Conservation (phyloP, 2,113 vertebrate species). For the Salvelinus namaycush region DNA sequence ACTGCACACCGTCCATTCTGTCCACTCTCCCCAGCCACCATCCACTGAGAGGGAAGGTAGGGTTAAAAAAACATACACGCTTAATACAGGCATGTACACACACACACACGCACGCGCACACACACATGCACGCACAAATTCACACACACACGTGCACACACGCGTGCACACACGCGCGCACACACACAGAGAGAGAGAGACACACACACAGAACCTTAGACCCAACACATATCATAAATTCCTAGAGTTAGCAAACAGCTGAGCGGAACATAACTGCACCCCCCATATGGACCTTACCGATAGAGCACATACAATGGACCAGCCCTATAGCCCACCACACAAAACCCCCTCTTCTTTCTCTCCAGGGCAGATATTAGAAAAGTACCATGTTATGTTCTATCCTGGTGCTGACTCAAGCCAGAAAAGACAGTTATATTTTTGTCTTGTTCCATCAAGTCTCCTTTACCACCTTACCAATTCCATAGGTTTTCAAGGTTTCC, state of each 20-base stretch:
- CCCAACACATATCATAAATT: not conserved
- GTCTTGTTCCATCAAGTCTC: constrained; percentile 49
- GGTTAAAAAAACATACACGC: not conserved
- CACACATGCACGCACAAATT: not conserved
- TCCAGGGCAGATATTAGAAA: constrained; percentile 17
- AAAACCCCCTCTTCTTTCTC: constrained; percentile 26
- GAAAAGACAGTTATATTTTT: constrained; percentile 33
- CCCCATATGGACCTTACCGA: no score
- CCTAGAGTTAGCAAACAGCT: not conserved
- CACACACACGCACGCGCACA: not conserved
- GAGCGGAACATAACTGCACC: not conserved
- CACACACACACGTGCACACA: no score
- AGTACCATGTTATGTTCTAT: not conserved
- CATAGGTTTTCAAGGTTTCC: constrained; percentile 37
- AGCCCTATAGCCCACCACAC: constrained; percentile 11
- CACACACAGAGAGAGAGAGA: no score
- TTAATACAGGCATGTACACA: not conserved
- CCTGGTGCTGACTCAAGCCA: constrained; percentile 21
- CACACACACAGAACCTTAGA: no score
- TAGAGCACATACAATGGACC: not conserved
- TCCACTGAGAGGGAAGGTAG: constrained; percentile 69
- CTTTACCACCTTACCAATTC: constrained; percentile 40
- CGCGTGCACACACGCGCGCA: not conserved
- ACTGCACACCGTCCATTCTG: constrained; percentile 86
- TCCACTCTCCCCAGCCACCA: constrained; percentile 89